Percentiles rank a stretch among this genome's conserved stretches.
These are phyloP conservation scores for Leucophenga montana DNA, from an alignment of 2,888 invertebrate species.

Conservation along the genomic window DNA sequence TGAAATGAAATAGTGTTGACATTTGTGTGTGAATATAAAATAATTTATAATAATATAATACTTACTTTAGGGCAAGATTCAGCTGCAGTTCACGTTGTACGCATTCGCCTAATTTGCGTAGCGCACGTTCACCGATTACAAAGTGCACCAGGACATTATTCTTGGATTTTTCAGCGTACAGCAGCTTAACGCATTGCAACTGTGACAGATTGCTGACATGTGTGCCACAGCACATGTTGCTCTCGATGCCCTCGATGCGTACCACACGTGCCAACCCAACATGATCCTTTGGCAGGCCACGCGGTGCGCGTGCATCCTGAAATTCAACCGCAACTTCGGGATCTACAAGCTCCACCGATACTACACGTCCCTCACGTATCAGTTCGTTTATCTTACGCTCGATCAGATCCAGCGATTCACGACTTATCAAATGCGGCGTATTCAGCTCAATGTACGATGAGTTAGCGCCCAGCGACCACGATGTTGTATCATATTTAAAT, in stretches of 20 bases:
- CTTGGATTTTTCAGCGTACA: slow-evolving; percentile 83
- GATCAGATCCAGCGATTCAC: slow-evolving; percentile 74
- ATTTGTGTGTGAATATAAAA: neutral
- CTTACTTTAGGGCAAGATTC: slow-evolving; percentile 81
- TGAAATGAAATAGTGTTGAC: neutral
- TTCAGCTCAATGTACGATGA: slow-evolving; percentile 82
- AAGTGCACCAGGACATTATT: slow-evolving; percentile 80
- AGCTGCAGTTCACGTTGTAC: slow-evolving; percentile 81
- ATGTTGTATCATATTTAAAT: slow-evolving; percentile 80
- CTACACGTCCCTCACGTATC: slow-evolving; percentile 76
- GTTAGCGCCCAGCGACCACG: slow-evolving; percentile 86
- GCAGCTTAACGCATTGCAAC: slow-evolving; percentile 79
- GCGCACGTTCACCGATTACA: slow-evolving; percentile 82
- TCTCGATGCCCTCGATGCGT: slow-evolving; percentile 83
- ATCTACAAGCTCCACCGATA: slow-evolving; percentile 79
- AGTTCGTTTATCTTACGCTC: slow-evolving; percentile 81
- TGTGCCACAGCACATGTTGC: slow-evolving; percentile 91
- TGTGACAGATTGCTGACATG: slow-evolving; percentile 85
- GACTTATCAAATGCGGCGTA: slow-evolving; percentile 75
- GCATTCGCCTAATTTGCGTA: slow-evolving; percentile 77
- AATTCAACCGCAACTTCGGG: slow-evolving; percentile 76
- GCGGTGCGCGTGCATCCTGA: slow-evolving; percentile 66
- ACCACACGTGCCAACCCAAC: slow-evolving; percentile 84
- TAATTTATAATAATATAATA: neutral
- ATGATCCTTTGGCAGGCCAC: slow-evolving; percentile 87